phyloP scores from a whole-genome alignment of 2,888 invertebrate species.

The Cepaea hortensis region DNA sequence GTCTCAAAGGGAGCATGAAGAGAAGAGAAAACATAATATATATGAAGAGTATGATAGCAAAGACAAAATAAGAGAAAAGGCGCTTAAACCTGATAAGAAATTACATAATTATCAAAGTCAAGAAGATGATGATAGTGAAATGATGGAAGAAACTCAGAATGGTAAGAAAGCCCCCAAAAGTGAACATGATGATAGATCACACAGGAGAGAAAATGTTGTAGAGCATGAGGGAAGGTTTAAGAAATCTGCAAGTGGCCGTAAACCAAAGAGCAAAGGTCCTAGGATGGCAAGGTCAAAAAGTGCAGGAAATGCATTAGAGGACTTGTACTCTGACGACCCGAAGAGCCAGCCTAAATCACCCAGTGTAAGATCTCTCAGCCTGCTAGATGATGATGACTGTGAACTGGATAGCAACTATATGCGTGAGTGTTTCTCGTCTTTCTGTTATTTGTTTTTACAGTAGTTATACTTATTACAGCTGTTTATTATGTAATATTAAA shows the following conservation, averaged over 20 bases:
- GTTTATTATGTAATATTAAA: no score
- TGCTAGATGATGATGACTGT: slow-evolving; percentile 49
- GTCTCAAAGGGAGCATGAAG: slow-evolving; percentile 41
- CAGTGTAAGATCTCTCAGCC: slow-evolving; percentile 48
- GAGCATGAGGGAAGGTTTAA: slow-evolving; percentile 52
- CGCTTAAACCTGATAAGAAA: slow-evolving; percentile 30
- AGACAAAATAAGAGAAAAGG: slow-evolving; percentile 8
- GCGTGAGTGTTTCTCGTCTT: slow-evolving; percentile 48
- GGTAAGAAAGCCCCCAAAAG: not conserved
- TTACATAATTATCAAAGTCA: slow-evolving; percentile 40
- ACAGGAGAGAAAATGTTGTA: slow-evolving; percentile 5
- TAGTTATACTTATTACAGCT: no score
- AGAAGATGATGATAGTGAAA: slow-evolving; percentile 41
- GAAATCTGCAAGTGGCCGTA: slow-evolving; percentile 50
- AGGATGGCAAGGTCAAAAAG: slow-evolving; percentile 53
- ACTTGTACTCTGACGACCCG: slow-evolving; percentile 46
- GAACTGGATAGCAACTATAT: slow-evolving; percentile 53
- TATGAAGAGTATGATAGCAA: not conserved
- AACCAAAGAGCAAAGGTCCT: slow-evolving; percentile 51
- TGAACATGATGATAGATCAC: slow-evolving; percentile 23
- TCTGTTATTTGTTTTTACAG: not conserved
- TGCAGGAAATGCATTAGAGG: slow-evolving; percentile 53
- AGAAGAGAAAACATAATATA: slow-evolving; percentile 26
- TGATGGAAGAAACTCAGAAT: not conserved
- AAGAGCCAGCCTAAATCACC: slow-evolving; percentile 44